A percentile compares a stretch with the other conserved stretches of the same genome.
Evolutionary conservation across 2,113 vertebrate species (phyloP).

Genomic region (Phaethornis superciliosus): DNA sequence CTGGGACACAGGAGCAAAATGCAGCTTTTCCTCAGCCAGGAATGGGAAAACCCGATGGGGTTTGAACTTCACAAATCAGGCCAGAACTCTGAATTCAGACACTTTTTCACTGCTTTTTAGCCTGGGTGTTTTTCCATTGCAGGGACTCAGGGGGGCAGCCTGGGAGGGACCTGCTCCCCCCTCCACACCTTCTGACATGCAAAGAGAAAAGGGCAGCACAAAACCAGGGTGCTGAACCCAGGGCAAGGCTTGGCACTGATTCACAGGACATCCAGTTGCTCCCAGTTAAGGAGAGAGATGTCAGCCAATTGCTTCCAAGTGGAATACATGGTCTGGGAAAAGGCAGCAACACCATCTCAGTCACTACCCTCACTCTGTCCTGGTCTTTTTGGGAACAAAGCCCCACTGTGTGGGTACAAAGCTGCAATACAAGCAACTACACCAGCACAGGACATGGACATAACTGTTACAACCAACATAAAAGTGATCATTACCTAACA

Average conservation of each 20-base stretch:
- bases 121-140: rapidly evolving
- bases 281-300: neutral
- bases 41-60: neutral
- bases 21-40: neutral
- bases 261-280: no score
- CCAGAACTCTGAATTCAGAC: neutral
- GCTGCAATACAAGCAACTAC: neutral
- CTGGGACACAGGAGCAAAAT: neutral
- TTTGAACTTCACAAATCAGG: neutral
- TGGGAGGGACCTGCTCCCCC: neutral
- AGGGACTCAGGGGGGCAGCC: neutral
- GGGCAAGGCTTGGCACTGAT: neutral
- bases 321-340: neutral
- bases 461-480: neutral
- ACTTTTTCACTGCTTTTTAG: rapidly evolving
- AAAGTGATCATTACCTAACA: neutral
- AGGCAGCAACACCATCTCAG: neutral
- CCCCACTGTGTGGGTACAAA: neutral
- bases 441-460: rapidly evolving
- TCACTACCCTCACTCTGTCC: neutral
- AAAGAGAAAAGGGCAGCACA: neutral
- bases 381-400: neutral
- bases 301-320: neutral
- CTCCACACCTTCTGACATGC: neutral
- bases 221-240: neutral